phyloP scores from a whole-genome alignment of 92 coral and sea anemone genomes.

The Parazoanthus darwini region DNA sequence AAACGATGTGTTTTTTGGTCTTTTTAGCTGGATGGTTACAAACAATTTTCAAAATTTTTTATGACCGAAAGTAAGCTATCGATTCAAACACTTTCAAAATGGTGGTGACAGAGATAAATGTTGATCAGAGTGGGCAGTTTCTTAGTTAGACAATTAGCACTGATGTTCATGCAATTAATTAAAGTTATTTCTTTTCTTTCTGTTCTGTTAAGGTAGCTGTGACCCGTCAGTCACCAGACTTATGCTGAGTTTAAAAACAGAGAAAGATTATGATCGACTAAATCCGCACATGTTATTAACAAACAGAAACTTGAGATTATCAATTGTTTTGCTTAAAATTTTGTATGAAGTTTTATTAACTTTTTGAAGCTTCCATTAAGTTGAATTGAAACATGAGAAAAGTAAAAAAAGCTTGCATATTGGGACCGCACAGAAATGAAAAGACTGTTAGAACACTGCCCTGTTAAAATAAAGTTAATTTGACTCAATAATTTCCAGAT shows the following conservation, averaged over 20 bases:
- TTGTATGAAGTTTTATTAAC: neutral
- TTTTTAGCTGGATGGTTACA: neutral
- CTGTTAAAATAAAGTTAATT: neutral
- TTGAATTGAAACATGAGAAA: constrained; percentile 17
- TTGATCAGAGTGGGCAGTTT: neutral
- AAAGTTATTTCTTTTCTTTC: neutral
- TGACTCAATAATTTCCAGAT: no score
- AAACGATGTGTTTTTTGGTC: neutral
- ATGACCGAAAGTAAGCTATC: neutral
- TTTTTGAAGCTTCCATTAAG: constrained; percentile 19
- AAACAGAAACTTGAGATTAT: constrained; percentile 26
- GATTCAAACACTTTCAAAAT: no score
- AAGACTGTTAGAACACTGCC: no score
- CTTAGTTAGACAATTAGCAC: neutral
- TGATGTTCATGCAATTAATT: neutral
- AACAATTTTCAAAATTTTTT: neutral
- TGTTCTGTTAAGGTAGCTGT: neutral
- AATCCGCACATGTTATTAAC: constrained; percentile 13
- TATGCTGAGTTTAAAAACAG: neutral
- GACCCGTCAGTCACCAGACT: neutral
- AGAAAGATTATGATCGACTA: neutral
- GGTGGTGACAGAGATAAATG: no score
- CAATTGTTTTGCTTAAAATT: constrained; percentile 18
- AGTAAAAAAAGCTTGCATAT: neutral
- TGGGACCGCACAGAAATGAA: neutral